Evolutionary conservation across 1,140 invertebrate species (phyloP), one percentile per base, ranked within the genome.

Genomic region (Drosophila nigromelanica): DNA sequence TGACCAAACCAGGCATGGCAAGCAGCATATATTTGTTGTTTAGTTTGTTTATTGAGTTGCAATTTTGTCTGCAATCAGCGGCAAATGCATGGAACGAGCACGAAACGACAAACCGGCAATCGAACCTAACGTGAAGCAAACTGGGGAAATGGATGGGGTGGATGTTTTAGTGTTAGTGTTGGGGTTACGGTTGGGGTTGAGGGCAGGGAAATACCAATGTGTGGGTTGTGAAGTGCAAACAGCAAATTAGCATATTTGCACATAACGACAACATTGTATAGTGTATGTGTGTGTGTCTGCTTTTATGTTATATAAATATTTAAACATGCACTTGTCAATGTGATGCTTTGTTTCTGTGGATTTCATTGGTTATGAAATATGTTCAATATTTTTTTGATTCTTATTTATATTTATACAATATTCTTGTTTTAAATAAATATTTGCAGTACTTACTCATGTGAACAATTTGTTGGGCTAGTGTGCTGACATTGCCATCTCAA

Each of bases 1-100:
- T 18, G 33, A 5, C 6, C 4, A 37, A 27, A n/a, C 43, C 59
- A 70, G 40, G 55, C 50, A 39, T 14, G 37, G 42, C 12, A 62
- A 21, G 27, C 7, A 14, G 60, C 30, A 76, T 42, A 56, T 83
- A 79, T 79, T 83, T 83, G 80, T 76, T 82, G 76, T 85, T 83
- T 76, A 80, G 80, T 73, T 85, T 85, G 76, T 70, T 80, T 85
- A 85, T 85, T 85, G 80, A 85, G 81, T 85, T 85, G 80, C 81
- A 85, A 80, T 80, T 85, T 80, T 85, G 81, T 85, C 77, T 85
- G 77, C 81, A 80, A 85, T 85, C 80, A 86, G 80, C 77, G 67
- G 58, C 52, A 27, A 66, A 75, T 75, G 43, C 60, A 63, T 48
- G 56, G 33, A 59, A 39, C 35, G 30, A 33, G 33, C 33, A 39